Evolutionary conservation across 2,797 vertebrate genomes (phyloP).

Genomic region (Spea hammondii): DNA sequence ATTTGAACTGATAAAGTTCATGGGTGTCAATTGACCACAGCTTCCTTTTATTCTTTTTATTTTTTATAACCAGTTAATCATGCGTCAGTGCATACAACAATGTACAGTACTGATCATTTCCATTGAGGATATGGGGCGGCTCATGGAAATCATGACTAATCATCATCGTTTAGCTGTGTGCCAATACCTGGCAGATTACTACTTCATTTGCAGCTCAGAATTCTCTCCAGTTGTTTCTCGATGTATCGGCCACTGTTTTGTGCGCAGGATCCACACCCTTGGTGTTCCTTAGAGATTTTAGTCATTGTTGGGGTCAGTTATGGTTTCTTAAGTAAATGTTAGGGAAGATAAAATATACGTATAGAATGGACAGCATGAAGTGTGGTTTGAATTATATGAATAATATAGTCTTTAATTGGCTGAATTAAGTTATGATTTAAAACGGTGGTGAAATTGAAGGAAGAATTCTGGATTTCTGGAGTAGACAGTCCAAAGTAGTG

Average conservation of each 20-base stretch:
- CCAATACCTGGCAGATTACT: background rate
- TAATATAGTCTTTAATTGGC: too few species aligned
- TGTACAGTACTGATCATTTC: background rate
- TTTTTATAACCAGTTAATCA: background rate
- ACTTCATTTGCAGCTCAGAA: background rate
- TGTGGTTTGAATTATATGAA: too few species aligned
- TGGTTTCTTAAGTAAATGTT: too few species aligned
- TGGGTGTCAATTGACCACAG: background rate
- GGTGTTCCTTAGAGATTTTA: background rate
- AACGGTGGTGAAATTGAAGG: too few species aligned
- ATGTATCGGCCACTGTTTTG: background rate
- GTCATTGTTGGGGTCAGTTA: background rate
- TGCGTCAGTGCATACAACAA: background rate
- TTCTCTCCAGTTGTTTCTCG: background rate
- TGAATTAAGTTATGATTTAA: too few species aligned
- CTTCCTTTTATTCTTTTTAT: background rate
- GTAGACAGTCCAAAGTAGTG: too few species aligned
- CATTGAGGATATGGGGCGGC: background rate
- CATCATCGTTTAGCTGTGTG: background rate
- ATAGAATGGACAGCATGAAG: too few species aligned
- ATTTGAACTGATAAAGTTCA: too few species aligned
- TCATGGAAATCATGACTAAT: background rate
- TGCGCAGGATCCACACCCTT: background rate
- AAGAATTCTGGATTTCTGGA: too few species aligned
- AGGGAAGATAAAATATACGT: too few species aligned